phyloP scores from a whole-genome alignment of 92 coral and sea anemone genomes.

The Siderastrea radians region DNA sequence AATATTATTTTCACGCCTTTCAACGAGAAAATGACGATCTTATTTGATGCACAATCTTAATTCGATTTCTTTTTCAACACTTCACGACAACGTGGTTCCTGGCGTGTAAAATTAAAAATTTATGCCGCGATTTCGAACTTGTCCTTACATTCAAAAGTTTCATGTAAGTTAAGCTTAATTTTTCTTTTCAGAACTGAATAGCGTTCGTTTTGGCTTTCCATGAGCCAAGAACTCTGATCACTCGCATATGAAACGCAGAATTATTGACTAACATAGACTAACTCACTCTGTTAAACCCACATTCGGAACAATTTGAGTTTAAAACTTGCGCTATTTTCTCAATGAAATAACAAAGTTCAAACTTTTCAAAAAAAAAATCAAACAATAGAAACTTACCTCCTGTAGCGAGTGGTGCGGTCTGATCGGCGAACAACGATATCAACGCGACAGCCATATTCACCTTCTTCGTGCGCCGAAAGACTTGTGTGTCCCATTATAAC shows the following conservation, averaged over 20 bases:
- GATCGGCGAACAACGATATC: constrained; percentile 51
- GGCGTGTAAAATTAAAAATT: constrained; percentile 68
- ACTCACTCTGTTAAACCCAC: constrained; percentile 34
- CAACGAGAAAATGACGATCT: constrained; percentile 34
- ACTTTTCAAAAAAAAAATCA: constrained; percentile 28
- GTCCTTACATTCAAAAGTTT: constrained; percentile 42
- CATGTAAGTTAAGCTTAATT: background rate
- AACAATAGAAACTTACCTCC: constrained; percentile 63
- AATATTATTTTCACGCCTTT: constrained; percentile 37
- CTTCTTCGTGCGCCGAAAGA: constrained; percentile 37
- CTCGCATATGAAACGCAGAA: background rate
- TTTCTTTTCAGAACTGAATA: background rate
- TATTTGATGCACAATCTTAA: constrained; percentile 57
- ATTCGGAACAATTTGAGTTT: constrained; percentile 36
- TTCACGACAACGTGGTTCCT: constrained; percentile 58
- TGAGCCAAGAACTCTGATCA: constrained; percentile 5
- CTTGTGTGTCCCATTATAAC: constrained; percentile 57
- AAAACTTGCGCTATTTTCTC: constrained; percentile 34
- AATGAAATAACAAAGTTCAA: constrained; percentile 28
- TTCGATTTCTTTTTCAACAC: constrained; percentile 61
- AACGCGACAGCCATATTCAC: constrained; percentile 45
- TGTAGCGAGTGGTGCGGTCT: constrained; percentile 31
- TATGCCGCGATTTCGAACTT: constrained; percentile 33
- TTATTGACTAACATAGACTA: constrained; percentile 15
- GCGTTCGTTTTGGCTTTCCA: background rate